Evolutionary conservation across 2,797 vertebrate genomes (phyloP).

Genomic region (Siniperca undulata): DNA sequence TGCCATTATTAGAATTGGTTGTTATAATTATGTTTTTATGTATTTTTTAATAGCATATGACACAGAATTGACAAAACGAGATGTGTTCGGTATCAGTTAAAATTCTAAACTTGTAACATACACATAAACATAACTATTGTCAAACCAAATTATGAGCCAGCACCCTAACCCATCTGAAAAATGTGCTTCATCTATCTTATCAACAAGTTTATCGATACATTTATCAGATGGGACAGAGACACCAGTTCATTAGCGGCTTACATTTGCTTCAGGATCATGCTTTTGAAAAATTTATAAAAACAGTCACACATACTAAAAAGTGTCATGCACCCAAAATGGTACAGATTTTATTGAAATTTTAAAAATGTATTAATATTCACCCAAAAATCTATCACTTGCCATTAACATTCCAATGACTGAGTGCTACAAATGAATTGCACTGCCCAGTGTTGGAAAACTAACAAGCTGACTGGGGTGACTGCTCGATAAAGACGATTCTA

Average conservation of each 20-base stretch:
- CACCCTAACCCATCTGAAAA: slow-evolving; percentile 65
- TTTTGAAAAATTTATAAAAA: slow-evolving; percentile 72
- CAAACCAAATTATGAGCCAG: slow-evolving; percentile 63
- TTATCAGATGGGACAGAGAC: slow-evolving; percentile 68
- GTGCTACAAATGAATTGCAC: slow-evolving; percentile 36
- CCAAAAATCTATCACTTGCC: slow-evolving; percentile 35
- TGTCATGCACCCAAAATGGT: slow-evolving; percentile 73
- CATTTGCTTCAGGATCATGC: slow-evolving; percentile 76
- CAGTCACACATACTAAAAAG: slow-evolving; percentile 66
- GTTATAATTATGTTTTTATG: slow-evolving; percentile 79
- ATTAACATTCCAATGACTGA: slow-evolving; percentile 44
- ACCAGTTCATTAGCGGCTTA: slow-evolving; percentile 51
- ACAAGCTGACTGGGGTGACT: slow-evolving; percentile 39
- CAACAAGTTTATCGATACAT: neutral
- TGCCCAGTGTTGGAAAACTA: slow-evolving; percentile 48
- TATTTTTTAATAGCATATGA: slow-evolving; percentile 44
- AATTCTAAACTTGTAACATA: slow-evolving; percentile 50
- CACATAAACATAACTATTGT: slow-evolving; percentile 80
- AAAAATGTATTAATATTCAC: slow-evolving; percentile 26
- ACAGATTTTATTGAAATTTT: slow-evolving; percentile 42
- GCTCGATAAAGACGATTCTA: slow-evolving; percentile 30
- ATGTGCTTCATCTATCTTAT: neutral
- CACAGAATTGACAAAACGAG: slow-evolving; percentile 17
- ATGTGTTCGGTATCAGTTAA: slow-evolving; percentile 22
- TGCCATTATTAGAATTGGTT: slow-evolving; percentile 68